These are phyloP conservation scores for Prionailurus bengalensis DNA, from an alignment of 2,113 vertebrate species.

Conservation along the genomic window DNA sequence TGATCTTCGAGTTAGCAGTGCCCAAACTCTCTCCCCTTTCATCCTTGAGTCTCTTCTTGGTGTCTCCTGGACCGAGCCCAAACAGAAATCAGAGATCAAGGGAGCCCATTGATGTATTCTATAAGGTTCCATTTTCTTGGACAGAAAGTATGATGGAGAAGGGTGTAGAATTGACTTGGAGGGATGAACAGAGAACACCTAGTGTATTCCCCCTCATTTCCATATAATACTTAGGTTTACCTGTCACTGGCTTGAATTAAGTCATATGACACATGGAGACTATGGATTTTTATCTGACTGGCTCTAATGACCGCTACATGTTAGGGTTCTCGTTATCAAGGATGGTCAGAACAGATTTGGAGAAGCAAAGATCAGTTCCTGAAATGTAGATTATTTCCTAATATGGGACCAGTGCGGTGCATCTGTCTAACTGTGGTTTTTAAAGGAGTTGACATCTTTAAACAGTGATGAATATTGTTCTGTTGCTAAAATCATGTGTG, in stretches of 20 bases:
- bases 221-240: neutral
- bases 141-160: neutral
- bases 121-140: neutral
- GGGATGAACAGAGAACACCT: neutral
- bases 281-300: neutral
- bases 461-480: neutral
- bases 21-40: neutral
- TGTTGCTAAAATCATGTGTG: neutral
- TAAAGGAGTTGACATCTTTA: neutral
- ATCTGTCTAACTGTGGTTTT: neutral
- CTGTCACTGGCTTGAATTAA: neutral
- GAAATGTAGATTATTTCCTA: neutral
- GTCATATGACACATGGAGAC: neutral
- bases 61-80: neutral
- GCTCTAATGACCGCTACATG: neutral
- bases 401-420: neutral
- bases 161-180: neutral
- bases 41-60: neutral
- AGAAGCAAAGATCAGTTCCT: neutral
- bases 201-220: neutral
- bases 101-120: neutral
- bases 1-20: neutral
- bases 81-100: neutral
- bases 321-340: neutral
- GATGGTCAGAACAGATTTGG: neutral